Evolutionary conservation across 2,888 invertebrate genomes (phyloP), one percentile per base, ranked within the genome.

Genomic region (Hirtodrosophila histrioides): DNA sequence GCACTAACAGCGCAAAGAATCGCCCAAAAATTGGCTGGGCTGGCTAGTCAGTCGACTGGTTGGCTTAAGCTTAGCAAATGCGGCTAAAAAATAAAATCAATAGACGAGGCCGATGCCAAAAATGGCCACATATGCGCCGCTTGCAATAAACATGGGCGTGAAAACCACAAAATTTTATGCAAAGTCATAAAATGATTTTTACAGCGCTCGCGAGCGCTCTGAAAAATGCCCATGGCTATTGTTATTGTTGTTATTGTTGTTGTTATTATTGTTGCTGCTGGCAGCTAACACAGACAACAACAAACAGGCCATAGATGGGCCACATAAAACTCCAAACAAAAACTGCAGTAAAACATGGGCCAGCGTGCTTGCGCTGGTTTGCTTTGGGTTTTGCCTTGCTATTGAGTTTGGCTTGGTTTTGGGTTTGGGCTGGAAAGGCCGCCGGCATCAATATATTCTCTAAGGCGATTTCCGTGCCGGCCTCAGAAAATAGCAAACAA

Each of bases 81-180:
- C 12, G 43, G 56, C 51, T 64, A 49, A 54, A 31, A 48, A 49
- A 54, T 63, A 80, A 84, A 86, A 86, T 80, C 87, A 86, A 86
- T 81, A 75, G 78, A 65, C 68, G 63, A 60, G 69, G 58, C 73
- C 57, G 67, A 63, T 60, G 76, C 57, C 76, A 75, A 75, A 74
- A 69, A 78, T 69, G 74, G 63, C 62, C 71, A 78, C 82, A 83
- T 83, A 87, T 83, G 86, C 67, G 77, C 61, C 50, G 64, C 66
- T 48, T 69, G 72, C 84, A 88, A 85, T 86, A 85, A 88, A 88
- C 85, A 84, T 88, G 85, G 88, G 85, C 85, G 86, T 86, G 86
- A 85, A 83, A 86, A 88, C 85, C 85, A 88, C 85, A 88, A 88
- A 86, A 85, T 88, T 85, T 86, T 85, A 85, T 85, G 85, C 88